Conservation (phyloP, 2,888 invertebrate species). For the Cryptocephalus moraei region DNA sequence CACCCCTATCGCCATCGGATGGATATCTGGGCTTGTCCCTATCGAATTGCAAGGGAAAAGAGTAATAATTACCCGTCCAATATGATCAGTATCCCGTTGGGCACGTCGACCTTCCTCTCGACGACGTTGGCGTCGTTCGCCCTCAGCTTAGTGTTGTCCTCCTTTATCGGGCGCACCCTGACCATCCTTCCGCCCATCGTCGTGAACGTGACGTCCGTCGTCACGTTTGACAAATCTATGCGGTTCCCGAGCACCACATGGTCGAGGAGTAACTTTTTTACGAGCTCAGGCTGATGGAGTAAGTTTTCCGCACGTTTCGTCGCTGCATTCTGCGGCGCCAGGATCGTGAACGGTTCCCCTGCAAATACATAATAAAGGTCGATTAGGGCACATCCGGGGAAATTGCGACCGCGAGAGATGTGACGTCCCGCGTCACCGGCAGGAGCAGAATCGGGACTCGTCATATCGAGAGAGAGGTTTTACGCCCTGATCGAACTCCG, state of each 20-base stretch:
- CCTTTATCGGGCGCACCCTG: constrained; percentile 27
- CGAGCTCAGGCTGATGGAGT: constrained; percentile 39
- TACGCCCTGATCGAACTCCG: too few species aligned
- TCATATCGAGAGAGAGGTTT: too few species aligned
- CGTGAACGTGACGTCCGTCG: constrained; percentile 40
- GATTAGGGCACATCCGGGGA: too few species aligned
- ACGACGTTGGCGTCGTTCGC: constrained; percentile 39
- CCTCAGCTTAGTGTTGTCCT: constrained; percentile 25
- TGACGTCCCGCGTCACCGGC: too few species aligned
- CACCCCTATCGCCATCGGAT: too few species aligned
- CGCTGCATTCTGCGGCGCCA: constrained; percentile 46
- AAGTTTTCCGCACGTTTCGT: constrained; percentile 34
- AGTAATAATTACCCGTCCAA: background rate
- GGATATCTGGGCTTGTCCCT: too few species aligned
- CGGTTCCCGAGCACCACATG: constrained; percentile 49
- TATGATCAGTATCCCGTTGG: constrained; percentile 31
- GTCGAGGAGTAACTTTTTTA: constrained; percentile 48
- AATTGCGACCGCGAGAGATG: too few species aligned
- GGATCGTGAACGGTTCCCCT: constrained; percentile 51
- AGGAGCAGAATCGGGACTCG: too few species aligned
- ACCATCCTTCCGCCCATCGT: constrained; percentile 40
- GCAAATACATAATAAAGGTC: constrained; percentile 23
- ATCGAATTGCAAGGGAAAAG: too few species aligned
- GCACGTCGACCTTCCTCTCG: constrained; percentile 34
- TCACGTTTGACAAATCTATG: constrained; percentile 41